Base-by-base conservation (phyloP, 2,888 invertebrate species). In the Mesorhabditis belari region DNA sequence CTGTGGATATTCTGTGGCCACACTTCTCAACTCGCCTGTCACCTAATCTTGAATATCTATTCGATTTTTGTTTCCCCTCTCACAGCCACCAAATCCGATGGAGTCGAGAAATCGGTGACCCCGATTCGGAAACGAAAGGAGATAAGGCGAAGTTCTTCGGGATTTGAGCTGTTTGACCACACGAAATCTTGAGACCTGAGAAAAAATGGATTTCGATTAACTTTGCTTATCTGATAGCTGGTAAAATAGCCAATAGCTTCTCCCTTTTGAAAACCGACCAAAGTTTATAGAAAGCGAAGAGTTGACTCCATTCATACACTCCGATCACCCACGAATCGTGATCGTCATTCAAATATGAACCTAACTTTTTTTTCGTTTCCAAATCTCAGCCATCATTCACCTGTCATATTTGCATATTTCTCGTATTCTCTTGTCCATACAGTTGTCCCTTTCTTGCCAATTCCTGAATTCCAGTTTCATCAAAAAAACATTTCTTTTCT, bases 51-150 rank as follows among this genome's bases (percentile, higher is more conserved):
- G n/a, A 17, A 17, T 35, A 35, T 1, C n/a, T 35, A 35, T 35
- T 35, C 12, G 6, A 17, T 12, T 27, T 12, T 55, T n/a, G 4
- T 24, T n/a, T 55, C 58, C 28, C 63, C 63, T 3, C 62, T 73
- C 2, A 78, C 75, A 52, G 65, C 44, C n/a, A 79, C 78, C 49
- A 79, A 54, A 64, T 79, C 79, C 4, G 73, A 69, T 5, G 79
- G 74, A 3, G 75, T 76, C 25, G 72, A 73, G 49, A 79, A 69
- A 25, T 75, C 70, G 26, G 74, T 75, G 9, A 79, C 77, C 9
- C 79, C 79, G 49, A 80, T 76, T 52, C 79, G 65, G 65, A 80
- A 80, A 5, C 80, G 72, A 62, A 77, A 79, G 0, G 79, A 69
- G 52, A 61, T 66, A 44, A 75, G 24, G 25, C 67, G 61, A 44